Conservation (phyloP, 2,797 vertebrate species). For the Phrynocephalus forsythii region DNA sequence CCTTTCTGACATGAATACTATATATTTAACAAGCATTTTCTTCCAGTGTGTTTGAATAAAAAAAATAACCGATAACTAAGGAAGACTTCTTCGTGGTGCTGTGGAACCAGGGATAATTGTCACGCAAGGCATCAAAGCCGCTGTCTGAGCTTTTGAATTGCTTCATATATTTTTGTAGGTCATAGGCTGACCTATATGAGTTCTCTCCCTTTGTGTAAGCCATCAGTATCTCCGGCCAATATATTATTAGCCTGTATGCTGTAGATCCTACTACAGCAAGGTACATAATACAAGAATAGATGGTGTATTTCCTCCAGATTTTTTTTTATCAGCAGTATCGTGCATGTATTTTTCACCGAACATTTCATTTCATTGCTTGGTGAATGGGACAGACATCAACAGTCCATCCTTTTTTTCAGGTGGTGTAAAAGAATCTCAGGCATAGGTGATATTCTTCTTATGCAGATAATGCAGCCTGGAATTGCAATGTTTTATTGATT, state of each 20-base stretch:
- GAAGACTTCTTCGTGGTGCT: background rate
- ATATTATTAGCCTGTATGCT: background rate
- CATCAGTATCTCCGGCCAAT: background rate
- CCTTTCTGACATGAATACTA: background rate
- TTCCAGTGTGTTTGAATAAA: background rate
- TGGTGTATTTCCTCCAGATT: background rate
- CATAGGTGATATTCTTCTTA: too few species aligned
- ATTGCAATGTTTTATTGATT: background rate
- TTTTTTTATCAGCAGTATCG: slow-evolving; percentile 1
- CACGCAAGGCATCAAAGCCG: background rate
- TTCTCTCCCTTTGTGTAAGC: slow-evolving; percentile 20
- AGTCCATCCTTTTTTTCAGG: too few species aligned
- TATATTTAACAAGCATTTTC: background rate
- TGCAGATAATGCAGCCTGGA: background rate
- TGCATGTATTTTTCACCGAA: background rate
- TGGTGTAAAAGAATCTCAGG: too few species aligned
- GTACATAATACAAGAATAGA: slow-evolving; percentile 16
- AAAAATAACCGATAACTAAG: background rate
- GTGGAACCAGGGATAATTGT: background rate
- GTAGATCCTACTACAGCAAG: background rate
- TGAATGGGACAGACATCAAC: too few species aligned
- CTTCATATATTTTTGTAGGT: slow-evolving; percentile 38
- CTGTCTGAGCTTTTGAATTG: slow-evolving; percentile 13
- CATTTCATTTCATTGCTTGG: background rate
- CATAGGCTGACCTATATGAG: slow-evolving; percentile 54